A percentile compares a stretch with the other conserved stretches of the same genome.
phyloP scores from a whole-genome alignment of 2,888 invertebrate genomes.

The Rutpela maculata region DNA sequence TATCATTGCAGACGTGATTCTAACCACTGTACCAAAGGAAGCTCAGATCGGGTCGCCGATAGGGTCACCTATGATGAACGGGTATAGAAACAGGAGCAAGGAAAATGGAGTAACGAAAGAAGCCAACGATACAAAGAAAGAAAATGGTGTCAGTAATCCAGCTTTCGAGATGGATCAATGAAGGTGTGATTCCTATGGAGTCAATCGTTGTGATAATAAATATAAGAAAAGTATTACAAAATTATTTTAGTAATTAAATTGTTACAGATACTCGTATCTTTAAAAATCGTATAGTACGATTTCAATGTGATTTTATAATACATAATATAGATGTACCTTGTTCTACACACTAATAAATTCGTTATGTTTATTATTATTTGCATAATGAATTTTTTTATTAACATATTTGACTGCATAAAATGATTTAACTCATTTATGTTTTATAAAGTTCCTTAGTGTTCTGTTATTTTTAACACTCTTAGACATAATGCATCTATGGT shows the following conservation, averaged over 20 bases:
- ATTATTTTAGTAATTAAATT: background rate
- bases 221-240: constrained; percentile 35
- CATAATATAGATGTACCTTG: constrained; percentile 9
- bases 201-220: constrained; percentile 37
- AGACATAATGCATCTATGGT: too few species aligned
- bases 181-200: constrained; percentile 28
- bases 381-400: background rate
- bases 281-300: constrained; percentile 4
- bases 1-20: constrained; percentile 70
- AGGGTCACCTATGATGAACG: constrained; percentile 64
- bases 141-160: constrained; percentile 68
- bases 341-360: background rate
- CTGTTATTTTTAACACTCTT: too few species aligned
- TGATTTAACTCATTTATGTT: background rate
- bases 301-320: constrained; percentile 12
- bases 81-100: constrained; percentile 52
- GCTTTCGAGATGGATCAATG: constrained; percentile 70
- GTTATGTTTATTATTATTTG: background rate
- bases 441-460: too few species aligned
- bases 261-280: background rate
- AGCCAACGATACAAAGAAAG: constrained; percentile 15
- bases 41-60: constrained; percentile 62
- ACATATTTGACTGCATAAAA: background rate
- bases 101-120: constrained; percentile 24
- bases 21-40: constrained; percentile 61